These are phyloP conservation scores for Botia kubotai DNA, from an alignment of 2,797 vertebrate species.

Conservation along the genomic window DNA sequence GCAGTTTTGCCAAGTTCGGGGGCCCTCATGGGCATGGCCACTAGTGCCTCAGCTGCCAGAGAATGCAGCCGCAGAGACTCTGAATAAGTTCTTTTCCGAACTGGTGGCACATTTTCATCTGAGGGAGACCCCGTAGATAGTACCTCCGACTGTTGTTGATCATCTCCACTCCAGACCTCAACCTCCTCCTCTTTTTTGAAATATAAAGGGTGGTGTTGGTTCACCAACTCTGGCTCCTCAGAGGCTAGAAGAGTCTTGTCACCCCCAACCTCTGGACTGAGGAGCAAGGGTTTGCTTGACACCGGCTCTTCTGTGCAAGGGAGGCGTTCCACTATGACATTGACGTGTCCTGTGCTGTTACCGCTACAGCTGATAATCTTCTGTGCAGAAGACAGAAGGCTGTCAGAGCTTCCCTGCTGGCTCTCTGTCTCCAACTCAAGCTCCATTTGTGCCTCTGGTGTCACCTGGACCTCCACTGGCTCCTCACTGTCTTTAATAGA, in stretches of 20 bases:
- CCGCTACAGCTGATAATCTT: slow-evolving; percentile 93
- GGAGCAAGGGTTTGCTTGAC: slow-evolving; percentile 82
- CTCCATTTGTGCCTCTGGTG: slow-evolving; percentile 79
- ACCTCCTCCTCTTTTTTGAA: slow-evolving; percentile 72
- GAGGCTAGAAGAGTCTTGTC: slow-evolving; percentile 73
- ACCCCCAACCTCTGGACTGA: slow-evolving; percentile 74
- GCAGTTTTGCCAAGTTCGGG: slow-evolving; percentile 79
- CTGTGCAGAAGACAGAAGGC: slow-evolving; percentile 92
- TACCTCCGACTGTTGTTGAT: slow-evolving; percentile 40
- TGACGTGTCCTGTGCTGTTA: slow-evolving; percentile 89
- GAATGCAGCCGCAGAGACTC: slow-evolving; percentile 95
- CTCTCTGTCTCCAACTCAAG: slow-evolving; percentile 63
- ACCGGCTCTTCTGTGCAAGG: slow-evolving; percentile 87
- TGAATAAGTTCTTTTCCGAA: slow-evolving; percentile 91
- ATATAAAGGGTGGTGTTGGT: slow-evolving; percentile 24
- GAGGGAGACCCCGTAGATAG: slow-evolving; percentile 62
- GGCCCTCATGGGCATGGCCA: slow-evolving; percentile 93
- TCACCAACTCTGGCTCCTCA: slow-evolving; percentile 60
- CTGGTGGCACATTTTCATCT: slow-evolving; percentile 90
- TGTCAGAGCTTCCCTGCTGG: slow-evolving; percentile 74
- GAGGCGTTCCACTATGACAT: slow-evolving; percentile 97
- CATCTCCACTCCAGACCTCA: slow-evolving; percentile 72
- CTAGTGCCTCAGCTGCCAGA: slow-evolving; percentile 91
- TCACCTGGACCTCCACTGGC: slow-evolving; percentile 81
- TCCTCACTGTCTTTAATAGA: slow-evolving; percentile 74